Conservation (phyloP, 2,888 invertebrate genomes). For the Nephrotoma appendiculata region DNA sequence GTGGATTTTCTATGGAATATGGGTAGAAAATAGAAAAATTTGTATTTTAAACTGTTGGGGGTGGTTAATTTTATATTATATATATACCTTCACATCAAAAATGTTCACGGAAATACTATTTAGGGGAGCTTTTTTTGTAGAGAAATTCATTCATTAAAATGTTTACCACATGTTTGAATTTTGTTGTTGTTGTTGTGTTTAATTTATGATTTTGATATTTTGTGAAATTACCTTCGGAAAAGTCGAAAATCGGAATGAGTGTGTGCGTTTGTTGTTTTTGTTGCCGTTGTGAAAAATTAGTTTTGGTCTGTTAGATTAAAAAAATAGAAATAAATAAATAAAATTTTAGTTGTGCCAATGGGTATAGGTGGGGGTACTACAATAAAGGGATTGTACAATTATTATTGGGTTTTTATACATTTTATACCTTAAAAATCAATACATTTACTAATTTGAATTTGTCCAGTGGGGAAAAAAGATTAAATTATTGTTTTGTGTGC, state of each 20-base stretch:
- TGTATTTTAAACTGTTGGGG: background rate
- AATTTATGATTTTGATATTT: background rate
- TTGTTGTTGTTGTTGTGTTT: background rate
- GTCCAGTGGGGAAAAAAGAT: background rate
- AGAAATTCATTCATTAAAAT: background rate
- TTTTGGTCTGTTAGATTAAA: background rate
- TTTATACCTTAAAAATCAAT: background rate
- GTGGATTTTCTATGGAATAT: background rate
- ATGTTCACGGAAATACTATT: background rate
- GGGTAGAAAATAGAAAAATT: background rate
- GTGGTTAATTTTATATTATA: background rate
- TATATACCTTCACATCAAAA: background rate
- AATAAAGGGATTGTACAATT: background rate
- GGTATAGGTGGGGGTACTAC: background rate
- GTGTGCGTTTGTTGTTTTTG: background rate
- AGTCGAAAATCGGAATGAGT: background rate
- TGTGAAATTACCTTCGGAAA: background rate
- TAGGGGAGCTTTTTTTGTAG: background rate
- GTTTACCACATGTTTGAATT: background rate
- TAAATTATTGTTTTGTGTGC: background rate
- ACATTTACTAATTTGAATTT: background rate
- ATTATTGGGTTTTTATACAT: background rate
- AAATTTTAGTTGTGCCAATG: background rate
- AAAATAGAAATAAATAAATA: background rate
- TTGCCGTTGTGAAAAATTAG: background rate